Conservation (phyloP, 2,888 invertebrate genomes). For the Chelonus formosanus region DNA sequence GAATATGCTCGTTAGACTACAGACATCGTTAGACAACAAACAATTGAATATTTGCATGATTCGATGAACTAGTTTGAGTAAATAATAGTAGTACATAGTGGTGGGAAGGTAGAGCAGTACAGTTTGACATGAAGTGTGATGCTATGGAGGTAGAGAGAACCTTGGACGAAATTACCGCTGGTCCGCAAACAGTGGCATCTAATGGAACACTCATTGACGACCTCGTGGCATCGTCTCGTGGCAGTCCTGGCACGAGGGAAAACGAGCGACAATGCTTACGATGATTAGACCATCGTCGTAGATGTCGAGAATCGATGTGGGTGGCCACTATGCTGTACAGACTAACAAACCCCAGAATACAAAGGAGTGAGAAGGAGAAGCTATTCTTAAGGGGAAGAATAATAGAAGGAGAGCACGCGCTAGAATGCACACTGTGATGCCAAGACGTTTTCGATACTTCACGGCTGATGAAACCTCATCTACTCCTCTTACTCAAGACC, state of each 20-base stretch:
- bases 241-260: conserved; percentile 32
- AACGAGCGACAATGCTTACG: conserved; percentile 49
- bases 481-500: conserved; percentile 33
- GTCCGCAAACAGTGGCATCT: conserved; percentile 51
- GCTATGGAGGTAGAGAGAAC: no score
- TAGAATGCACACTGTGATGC: conserved; percentile 42
- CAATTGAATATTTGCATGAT: no score
- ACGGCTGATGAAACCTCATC: conserved; percentile 25
- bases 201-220: conserved; percentile 53
- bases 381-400: conserved; percentile 17
- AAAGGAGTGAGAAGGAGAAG: conserved; percentile 8
- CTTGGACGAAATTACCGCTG: conserved; percentile 24
- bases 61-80: no score
- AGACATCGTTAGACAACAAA: no score
- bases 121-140: no score
- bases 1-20: no score
- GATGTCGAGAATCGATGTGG: conserved; percentile 10
- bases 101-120: no score
- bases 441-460: conserved; percentile 32
- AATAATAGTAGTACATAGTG: no score
- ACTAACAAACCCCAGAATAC: conserved; percentile 43
- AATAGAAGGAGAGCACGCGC: conserved; percentile 43
- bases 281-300: conserved; percentile 53
- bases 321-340: conserved; percentile 34
- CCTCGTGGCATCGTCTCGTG: conserved; percentile 20